Base-by-base conservation (phyloP, 2,113 vertebrate genomes). In the Suricata suricatta region DNA sequence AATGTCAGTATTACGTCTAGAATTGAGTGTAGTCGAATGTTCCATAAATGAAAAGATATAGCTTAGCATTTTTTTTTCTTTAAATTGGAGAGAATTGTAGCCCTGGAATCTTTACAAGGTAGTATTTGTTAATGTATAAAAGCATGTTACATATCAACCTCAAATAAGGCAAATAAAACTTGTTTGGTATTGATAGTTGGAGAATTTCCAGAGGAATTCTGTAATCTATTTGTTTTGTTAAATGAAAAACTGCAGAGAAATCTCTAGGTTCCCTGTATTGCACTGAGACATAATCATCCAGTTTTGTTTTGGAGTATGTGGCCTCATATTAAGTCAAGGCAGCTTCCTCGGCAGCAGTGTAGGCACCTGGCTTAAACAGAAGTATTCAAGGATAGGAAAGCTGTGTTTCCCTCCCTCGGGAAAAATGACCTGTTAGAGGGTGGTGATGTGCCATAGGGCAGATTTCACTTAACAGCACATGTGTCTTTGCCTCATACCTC, bases 401-500 rank as follows among this genome's bases (percentile, higher is more conserved):
- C 17, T 50, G 1, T 11, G 0, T 14, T 77, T 89, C 2, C 82
- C 6, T 68, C 90, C 76, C 33, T 91, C 33, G 84, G n/a, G 90
- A 60, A 96, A 96, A 91, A 7, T 3, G 2, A 23, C 2, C 63
- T 96, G n/a, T 52, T 33, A 38, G 31, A 81, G 44, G 44, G 5
- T 33, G 6, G 23, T 4, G 60, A 0, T 0, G 5, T 0, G 2
- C 3, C 27, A 50, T 5, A 74, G 68, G 15, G 9, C 11, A 74
- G 0, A 57, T 0, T 29, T 13, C 3, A 5, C 17, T 52, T 21
- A 60, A 27, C 10, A 74, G 11, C 11, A 60, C 21, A 31, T 72
- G 31, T 12, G 19, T 31, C 54, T 85, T 0, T 50, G 35, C 7
- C 0, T 94, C 98, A 19, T 98, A 99, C 99, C 99, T 99, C 96